Base-by-base conservation (phyloP, 2,113 vertebrate genomes). In the Rostratula benghalensis region DNA sequence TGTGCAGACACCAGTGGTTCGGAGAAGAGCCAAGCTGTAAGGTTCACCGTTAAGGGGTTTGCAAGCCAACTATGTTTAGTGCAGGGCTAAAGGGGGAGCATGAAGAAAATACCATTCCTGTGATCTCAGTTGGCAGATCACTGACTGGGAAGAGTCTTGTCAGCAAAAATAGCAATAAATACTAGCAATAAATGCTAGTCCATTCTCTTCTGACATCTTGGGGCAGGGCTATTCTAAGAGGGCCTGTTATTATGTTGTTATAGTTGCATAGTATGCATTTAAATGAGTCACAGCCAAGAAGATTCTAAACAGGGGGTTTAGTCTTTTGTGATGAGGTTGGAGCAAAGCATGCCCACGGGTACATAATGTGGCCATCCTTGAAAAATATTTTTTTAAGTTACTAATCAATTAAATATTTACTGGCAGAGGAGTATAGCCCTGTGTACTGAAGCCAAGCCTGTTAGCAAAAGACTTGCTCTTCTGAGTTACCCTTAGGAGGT, bases 91-190 rank as follows among this genome's bases (percentile, higher is more conserved):
- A 85, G 91, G 50, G 39, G 78, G 88, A 79, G 65, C 70, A 77
- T 57, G 80, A 93, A 86, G 67, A 90, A 77, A 60, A 59, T 87
- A 69, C 76, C 67, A 22, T 95, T 87, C 54, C 51, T 92, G 85
- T 64, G 81, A 83, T 90, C 85, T 80, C 77, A 51, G 77, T 43
- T 97, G 94, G 87, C 96, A 97, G 92, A 91, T 87, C 90, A 54
- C 45, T 96, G 92, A 56, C 75, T 86, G 88, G 56, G 64, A 94
- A 65, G 21, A 30, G 25, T 95, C 59, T 91, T 90, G 59, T 91
- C 87, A 90, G 80, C 54, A 83, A 89, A 97, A 93, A 83, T 24
- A 91, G 94, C 74, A 74, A 27, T 33, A n/a, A 89, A 27, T 35
- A 33, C 65, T n/a, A n/a, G n/a, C n/a, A n/a, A 79, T 96, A 61